Evolutionary conservation across 1,140 invertebrate species (phyloP), one percentile per base, ranked within the genome.

Genomic region (Drosophila murphyi): DNA sequence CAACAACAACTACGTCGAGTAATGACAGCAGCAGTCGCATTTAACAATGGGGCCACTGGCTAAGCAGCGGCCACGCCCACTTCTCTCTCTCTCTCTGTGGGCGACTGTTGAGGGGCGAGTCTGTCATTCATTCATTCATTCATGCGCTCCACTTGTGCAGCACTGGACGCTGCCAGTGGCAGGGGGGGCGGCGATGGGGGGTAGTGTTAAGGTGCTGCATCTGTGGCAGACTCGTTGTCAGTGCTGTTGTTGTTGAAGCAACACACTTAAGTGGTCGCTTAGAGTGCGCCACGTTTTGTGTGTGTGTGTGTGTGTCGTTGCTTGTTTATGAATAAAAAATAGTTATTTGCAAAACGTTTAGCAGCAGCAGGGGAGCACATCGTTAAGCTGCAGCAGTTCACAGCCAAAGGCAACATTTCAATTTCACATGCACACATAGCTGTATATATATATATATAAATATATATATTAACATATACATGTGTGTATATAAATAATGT

Each of bases 321-420:
- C 70, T 80, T 89, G 80, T 90, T 87, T 89, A 89, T 89, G 85
- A 85, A 89, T 89, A 89, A 89, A 78, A 85, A 89, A 89, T 89
- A 90, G 81, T 81, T 89, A 89, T 89, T 89, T 89, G 80, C 85
- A 89, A 89, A 89, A 85, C 85, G 85, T 89, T 89, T 89, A 89
- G 68, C 69, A 70, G 50, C 63, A 41, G 56, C 35, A 60, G 78
- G 72, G 57, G 62, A 54, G 31, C 61, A 8, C 57, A 47, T 5
- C 45, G 29, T 51, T 50, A 51, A 60, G 55, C 55, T 50, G 59
- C 35, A 67, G 48, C 37, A 62, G 8, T 12, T n/a, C 20, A 39
- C 5, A 28, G 43, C 67, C 52, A 60, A 31, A 32, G 71, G 70
- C 50, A 8, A 55, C 32, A 48, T 60, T 5, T 55, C 32, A 60